Evolutionary conservation across 64 coral and sea anemone species (phyloP).

Genomic region (Montipora sp.): DNA sequence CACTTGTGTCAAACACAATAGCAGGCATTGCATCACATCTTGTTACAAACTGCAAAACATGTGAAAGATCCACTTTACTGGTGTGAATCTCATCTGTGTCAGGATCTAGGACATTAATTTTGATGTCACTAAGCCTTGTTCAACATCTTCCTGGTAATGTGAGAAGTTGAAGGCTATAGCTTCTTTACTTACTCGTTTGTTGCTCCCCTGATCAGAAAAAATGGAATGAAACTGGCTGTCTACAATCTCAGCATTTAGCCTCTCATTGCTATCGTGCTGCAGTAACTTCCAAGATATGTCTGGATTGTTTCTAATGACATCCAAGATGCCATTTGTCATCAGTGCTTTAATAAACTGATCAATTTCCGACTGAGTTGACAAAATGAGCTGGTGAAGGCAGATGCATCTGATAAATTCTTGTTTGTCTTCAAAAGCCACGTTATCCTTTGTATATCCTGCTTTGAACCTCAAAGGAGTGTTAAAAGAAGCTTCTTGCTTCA

Average conservation of each 20-base stretch:
- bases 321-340: slow-evolving; percentile 58
- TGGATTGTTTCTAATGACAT: slow-evolving; percentile 64
- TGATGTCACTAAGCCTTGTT: slow-evolving; percentile 39
- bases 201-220: slow-evolving; percentile 53
- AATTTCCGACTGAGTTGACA: slow-evolving; percentile 64
- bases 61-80: slow-evolving; percentile 44
- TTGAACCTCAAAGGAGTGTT: neutral
- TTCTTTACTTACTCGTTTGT: slow-evolving; percentile 65
- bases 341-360: slow-evolving; percentile 71
- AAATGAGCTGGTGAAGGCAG: slow-evolving; percentile 64
- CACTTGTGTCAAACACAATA: slow-evolving; percentile 60
- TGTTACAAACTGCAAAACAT: slow-evolving; percentile 76
- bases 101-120: slow-evolving; percentile 31
- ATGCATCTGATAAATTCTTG: slow-evolving; percentile 65
- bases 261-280: slow-evolving; percentile 15
- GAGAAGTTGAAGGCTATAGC: slow-evolving; percentile 68
- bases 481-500: no score
- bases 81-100: slow-evolving; percentile 36
- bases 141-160: slow-evolving; percentile 68
- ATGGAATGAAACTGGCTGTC: slow-evolving; percentile 52
- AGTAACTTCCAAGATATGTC: slow-evolving; percentile 41
- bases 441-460: slow-evolving; percentile 46
- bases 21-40: slow-evolving; percentile 64
- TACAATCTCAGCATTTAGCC: slow-evolving; percentile 71
- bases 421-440: slow-evolving; percentile 57